Percentiles rank a stretch among this genome's conserved stretches.
Conservation (phyloP, 2,888 invertebrate species). For the Spisula solida region DNA sequence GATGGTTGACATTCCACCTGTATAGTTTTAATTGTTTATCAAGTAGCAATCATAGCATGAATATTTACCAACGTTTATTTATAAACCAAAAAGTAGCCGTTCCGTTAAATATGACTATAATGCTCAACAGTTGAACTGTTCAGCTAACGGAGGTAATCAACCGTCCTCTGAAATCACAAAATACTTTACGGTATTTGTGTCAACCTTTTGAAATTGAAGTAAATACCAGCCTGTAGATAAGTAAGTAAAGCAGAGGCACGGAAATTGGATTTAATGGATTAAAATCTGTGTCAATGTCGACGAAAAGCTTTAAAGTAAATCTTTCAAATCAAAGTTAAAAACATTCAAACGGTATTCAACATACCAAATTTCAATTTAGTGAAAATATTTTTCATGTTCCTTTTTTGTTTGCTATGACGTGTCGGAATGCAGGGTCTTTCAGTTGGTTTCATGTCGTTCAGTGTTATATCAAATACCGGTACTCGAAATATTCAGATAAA, state of each 20-base stretch:
- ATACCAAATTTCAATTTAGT: background rate
- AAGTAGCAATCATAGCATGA: background rate
- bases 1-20: too few relatives aligned
- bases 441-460: background rate
- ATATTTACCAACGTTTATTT: background rate
- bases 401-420: background rate
- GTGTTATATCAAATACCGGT: background rate
- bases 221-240: background rate
- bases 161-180: conserved; percentile 15
- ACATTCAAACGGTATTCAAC: conserved; percentile 22
- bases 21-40: too few relatives aligned
- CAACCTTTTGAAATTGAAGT: background rate
- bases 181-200: conserved; percentile 5
- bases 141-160: background rate
- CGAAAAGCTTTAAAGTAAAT: conserved; percentile 17
- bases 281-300: conserved; percentile 40
- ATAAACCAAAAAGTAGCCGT: conserved; percentile 15
- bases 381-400: conserved; percentile 9
- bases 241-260: conserved; percentile 7
- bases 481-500: conserved; percentile 11
- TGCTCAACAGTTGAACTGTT: conserved; percentile 14
- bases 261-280: conserved; percentile 47
- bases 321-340: background rate
- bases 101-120: background rate
- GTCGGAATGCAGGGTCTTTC: background rate